Conservation (phyloP, 2,888 invertebrate species). For the Watsonalla cultraria region DNA sequence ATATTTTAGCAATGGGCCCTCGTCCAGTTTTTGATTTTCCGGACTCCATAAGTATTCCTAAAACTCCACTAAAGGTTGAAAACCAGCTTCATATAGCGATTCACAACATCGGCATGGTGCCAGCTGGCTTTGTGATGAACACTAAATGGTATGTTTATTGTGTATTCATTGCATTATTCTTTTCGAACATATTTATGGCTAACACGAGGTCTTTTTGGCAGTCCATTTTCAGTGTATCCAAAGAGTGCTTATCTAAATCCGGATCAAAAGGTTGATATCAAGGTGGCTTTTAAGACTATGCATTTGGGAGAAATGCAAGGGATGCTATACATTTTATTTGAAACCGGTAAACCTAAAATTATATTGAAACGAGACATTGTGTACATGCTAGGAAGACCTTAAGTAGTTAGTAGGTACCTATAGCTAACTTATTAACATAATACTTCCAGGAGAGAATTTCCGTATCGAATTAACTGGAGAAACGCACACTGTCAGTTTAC, state of each 20-base stretch:
- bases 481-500: slow-evolving; percentile 66
- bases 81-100: slow-evolving; percentile 35
- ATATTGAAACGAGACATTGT: background rate
- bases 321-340: slow-evolving; percentile 42
- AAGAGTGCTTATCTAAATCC: slow-evolving; percentile 69
- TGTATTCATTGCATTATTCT: background rate
- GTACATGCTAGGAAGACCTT: too few species aligned
- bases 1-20: slow-evolving; percentile 61
- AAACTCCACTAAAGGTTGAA: slow-evolving; percentile 56
- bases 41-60: slow-evolving; percentile 50
- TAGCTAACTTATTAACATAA: slow-evolving; percentile 3
- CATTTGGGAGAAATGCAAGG: slow-evolving; percentile 59
- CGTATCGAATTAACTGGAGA: slow-evolving; percentile 58
- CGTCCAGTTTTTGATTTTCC: slow-evolving; percentile 62
- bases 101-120: slow-evolving; percentile 46
- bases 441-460: slow-evolving; percentile 67
- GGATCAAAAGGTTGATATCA: slow-evolving; percentile 67
- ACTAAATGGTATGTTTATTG: slow-evolving; percentile 46
- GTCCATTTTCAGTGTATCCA: slow-evolving; percentile 76
- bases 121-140: slow-evolving; percentile 52
- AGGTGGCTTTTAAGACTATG: slow-evolving; percentile 71
- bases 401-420: too few species aligned
- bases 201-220: slow-evolving; percentile 14
- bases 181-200: background rate
- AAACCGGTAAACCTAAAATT: slow-evolving; percentile 52